phyloP scores from a whole-genome alignment of 2,113 vertebrate genomes.

The Gymnorhina tibicen region DNA sequence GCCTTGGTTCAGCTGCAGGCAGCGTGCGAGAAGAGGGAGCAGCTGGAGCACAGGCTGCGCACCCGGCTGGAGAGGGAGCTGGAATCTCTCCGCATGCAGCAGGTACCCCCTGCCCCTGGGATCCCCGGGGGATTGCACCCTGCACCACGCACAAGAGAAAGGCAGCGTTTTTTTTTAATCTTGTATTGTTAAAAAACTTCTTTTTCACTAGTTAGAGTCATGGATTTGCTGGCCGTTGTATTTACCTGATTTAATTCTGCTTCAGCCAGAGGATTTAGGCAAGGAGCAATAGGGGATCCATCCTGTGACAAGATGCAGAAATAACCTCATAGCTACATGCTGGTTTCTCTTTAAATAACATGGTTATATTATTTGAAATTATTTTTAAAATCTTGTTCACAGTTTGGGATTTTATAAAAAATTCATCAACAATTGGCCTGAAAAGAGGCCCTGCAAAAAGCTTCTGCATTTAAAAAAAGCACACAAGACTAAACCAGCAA shows the following conservation, averaged over 20 bases:
- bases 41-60: slow-evolving; percentile 91
- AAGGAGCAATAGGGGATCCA: background rate
- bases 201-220: background rate
- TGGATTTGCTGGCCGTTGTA: background rate
- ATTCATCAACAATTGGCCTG: background rate
- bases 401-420: background rate
- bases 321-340: background rate
- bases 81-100: slow-evolving; percentile 93
- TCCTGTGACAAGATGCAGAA: background rate
- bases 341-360: background rate
- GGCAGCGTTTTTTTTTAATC: background rate
- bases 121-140: background rate
- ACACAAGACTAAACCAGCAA: background rate
- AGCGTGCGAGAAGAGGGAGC: slow-evolving; percentile 95
- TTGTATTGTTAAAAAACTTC: background rate
- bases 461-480: background rate
- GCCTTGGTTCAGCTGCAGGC: slow-evolving; percentile 94
- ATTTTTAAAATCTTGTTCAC: background rate
- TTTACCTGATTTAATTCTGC: background rate
- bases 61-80: slow-evolving; percentile 92
- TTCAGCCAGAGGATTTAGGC: background rate
- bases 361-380: background rate
- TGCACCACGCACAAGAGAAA: background rate
- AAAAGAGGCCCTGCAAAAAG: background rate
- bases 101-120: slow-evolving; percentile 71